A percentile compares a stretch with the other conserved stretches of the same genome.
Evolutionary conservation across 2,113 vertebrate species (phyloP).

Genomic region (human): DNA sequence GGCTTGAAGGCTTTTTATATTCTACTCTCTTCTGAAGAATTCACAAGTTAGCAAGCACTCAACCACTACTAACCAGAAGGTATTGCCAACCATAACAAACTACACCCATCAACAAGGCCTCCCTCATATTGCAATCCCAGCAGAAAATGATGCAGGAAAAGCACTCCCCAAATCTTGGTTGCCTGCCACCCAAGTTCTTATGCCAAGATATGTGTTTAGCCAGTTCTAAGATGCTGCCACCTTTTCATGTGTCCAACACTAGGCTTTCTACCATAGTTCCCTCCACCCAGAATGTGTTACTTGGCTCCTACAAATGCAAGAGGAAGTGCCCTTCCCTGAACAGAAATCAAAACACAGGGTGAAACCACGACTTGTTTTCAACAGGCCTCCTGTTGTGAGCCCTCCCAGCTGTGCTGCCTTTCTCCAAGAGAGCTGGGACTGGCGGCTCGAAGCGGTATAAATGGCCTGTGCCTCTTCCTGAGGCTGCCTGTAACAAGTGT

Average conservation of each 20-base stretch:
- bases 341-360: constrained; percentile 43
- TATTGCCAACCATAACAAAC: constrained; percentile 33
- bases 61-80: not conserved
- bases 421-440: not conserved
- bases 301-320: constrained; percentile 23
- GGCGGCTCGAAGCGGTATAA: not conserved
- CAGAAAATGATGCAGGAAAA: not conserved
- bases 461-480: not conserved
- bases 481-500: not conserved
- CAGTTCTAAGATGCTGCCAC: not conserved
- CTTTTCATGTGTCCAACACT: not conserved
- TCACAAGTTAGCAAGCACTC: constrained; percentile 2
- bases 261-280: not conserved
- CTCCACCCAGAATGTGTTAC: not conserved
- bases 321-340: constrained; percentile 49
- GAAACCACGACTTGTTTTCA: constrained; percentile 45
- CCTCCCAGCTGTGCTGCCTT: not conserved
- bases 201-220: not conserved
- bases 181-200: not conserved
- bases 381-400: not conserved
- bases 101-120: not conserved
- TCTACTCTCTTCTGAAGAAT: not conserved
- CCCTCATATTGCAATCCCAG: not conserved
- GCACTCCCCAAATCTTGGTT: not conserved
- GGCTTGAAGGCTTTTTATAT: not conserved